Conservation (phyloP, 2,888 invertebrate genomes). For the Melanostoma mellinum region DNA sequence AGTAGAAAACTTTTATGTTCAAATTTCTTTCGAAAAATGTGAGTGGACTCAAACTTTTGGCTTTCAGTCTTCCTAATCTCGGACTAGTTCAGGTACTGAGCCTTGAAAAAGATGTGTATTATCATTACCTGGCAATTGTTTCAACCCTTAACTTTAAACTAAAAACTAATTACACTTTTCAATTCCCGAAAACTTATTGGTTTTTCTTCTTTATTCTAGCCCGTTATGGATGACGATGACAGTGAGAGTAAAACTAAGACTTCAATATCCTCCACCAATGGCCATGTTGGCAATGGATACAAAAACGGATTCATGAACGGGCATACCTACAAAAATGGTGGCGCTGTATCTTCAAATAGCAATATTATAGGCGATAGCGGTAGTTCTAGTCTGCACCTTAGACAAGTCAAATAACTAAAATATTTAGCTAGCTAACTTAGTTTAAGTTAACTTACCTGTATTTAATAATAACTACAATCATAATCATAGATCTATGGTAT, state of each 20-base stretch:
- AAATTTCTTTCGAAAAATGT: no score
- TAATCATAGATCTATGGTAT: conserved; percentile 57
- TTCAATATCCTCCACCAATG: conserved; percentile 73
- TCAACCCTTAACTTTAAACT: no score
- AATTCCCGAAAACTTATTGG: background rate
- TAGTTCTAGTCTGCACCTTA: conserved; percentile 81
- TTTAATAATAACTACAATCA: conserved; percentile 63
- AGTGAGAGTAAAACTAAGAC: conserved; percentile 73
- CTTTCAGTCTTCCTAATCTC: no score
- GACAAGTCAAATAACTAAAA: conserved; percentile 82
- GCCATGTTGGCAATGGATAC: conserved; percentile 78
- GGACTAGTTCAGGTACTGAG: no score
- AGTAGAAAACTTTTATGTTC: no score
- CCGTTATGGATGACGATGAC: conserved; percentile 85
- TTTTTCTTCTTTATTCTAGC: conserved; percentile 82
- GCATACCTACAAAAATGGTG: conserved; percentile 75
- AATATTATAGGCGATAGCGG: conserved; percentile 80
- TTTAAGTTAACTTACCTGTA: conserved; percentile 66
- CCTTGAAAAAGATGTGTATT: no score
- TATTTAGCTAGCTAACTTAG: conserved; percentile 74
- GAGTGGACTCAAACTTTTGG: no score
- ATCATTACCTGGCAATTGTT: no score
- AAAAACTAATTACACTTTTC: background rate
- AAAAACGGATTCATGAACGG: conserved; percentile 79
- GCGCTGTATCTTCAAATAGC: conserved; percentile 79